These are phyloP conservation scores for Pempheris klunzingeri DNA, from an alignment of 2,797 vertebrate genomes.

Conservation along the genomic window DNA sequence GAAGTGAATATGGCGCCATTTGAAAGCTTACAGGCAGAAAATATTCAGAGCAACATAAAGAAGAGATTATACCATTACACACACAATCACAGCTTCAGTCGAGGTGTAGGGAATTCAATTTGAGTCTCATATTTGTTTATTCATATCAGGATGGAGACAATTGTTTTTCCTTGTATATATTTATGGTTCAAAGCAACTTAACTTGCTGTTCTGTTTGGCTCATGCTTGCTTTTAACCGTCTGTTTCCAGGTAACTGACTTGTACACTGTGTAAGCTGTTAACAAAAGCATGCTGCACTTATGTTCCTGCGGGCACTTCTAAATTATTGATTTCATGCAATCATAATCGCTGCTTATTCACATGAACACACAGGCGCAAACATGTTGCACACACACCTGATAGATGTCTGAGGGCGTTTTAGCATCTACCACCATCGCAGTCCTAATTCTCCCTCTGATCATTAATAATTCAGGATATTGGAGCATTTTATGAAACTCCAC, in stretches of 20 bases:
- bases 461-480: constrained; percentile 77
- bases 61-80: background rate
- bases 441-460: constrained; percentile 35
- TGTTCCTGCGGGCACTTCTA: constrained; percentile 21
- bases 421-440: background rate
- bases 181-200: constrained; percentile 11
- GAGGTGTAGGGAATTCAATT: background rate
- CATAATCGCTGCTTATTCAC: constrained; percentile 25
- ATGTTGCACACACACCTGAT: constrained; percentile 23
- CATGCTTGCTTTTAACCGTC: constrained; percentile 23
- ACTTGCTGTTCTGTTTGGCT: constrained; percentile 30
- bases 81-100: background rate
- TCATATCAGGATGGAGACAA: constrained; percentile 16
- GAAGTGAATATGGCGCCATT: background rate
- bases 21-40: constrained; percentile 19
- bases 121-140: constrained; percentile 24
- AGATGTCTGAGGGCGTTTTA: constrained; percentile 35
- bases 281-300: constrained; percentile 5
- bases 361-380: constrained; percentile 1
- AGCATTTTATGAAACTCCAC: constrained; percentile 68
- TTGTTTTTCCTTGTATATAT: constrained; percentile 16
- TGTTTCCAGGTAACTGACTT: constrained; percentile 54
- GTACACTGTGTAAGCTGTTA: constrained; percentile 19
- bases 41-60: background rate
- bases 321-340: constrained; percentile 40